phyloP scores from a whole-genome alignment of 2,888 invertebrate genomes.

The Gisinianus flammeolus region DNA sequence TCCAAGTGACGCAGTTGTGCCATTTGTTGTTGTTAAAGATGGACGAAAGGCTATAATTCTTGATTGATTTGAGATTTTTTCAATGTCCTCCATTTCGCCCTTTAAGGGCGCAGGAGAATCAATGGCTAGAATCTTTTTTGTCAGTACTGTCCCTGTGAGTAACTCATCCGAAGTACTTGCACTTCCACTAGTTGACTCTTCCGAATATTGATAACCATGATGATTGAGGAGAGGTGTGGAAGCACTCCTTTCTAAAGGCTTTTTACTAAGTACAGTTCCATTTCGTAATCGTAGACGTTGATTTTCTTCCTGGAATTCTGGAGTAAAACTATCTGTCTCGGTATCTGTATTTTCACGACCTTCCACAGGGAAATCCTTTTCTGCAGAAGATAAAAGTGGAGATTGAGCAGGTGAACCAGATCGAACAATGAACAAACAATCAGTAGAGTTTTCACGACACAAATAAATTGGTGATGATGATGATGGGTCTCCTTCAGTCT shows the following conservation, averaged over 20 bases:
- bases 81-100: slow-evolving; percentile 13
- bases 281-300: slow-evolving; percentile 30
- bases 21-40: slow-evolving; percentile 9
- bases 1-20: background rate
- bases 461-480: slow-evolving; percentile 26
- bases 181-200: background rate
- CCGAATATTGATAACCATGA: background rate
- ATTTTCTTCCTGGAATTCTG: slow-evolving; percentile 30
- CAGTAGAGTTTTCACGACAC: slow-evolving; percentile 38
- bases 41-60: slow-evolving; percentile 39
- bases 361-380: background rate
- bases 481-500: background rate
- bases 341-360: background rate
- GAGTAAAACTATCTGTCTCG: background rate
- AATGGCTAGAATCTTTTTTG: slow-evolving; percentile 30
- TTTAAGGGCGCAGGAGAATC: slow-evolving; percentile 9
- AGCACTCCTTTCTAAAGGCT: slow-evolving; percentile 2
- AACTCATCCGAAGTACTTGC: background rate
- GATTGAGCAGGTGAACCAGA: background rate
- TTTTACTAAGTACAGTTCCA: slow-evolving; percentile 36
- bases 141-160: background rate
- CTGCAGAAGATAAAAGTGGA: background rate
- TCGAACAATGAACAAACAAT: slow-evolving; percentile 26
- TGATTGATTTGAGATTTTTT: slow-evolving; percentile 35
- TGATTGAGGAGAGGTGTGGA: background rate